Evolutionary conservation across 2,888 invertebrate genomes (phyloP), one percentile per base, ranked within the genome.

Genomic region (Coleophora deauratella): DNA sequence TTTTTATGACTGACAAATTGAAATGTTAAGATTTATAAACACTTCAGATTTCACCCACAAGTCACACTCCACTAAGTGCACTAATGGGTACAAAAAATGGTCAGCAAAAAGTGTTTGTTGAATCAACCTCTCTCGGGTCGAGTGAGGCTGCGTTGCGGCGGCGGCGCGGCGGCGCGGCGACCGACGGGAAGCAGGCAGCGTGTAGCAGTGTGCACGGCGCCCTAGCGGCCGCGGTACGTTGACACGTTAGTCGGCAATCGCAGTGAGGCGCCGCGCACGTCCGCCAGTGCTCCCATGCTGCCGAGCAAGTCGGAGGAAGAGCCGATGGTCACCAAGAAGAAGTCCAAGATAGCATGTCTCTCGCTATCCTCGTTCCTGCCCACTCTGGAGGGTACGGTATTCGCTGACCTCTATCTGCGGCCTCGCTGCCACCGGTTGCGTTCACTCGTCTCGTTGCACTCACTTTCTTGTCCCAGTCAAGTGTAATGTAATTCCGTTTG

Each of bases 391-490:
- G 85, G 85, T 85, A 82, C 70, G 66, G 55, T 55, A 50, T 65
- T 60, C 42, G 51, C 52, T n/a, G 49, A 77, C 79, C 79, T 81
- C 70, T 70, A 71, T 71, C 59, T 43, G 60, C 66, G 80, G 73
- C 84, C 80, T 78, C 77, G 75, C 55, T 55, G 21, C 66, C 73
- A 66, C 70, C 73, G 68, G 69, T 77, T 75, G 76, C 80, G 74
- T 75, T 81, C 80, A 77, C 78, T 68, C 62, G 64, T 70, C 69
- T 71, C 57, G 67, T 67, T 76, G 81, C 82, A 79, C 65, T 80
- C 75, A 80, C 84, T 82, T 84, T 82, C 78, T 70, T 78, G 78
- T 72, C 74, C 76, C 67, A 71, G 73, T 78, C 81, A 80, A 78
- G 79, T 82, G 81, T 75, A 75, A 66, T 73, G 64, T 69, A 66